Percentiles rank a stretch among this genome's conserved stretches.
phyloP scores from a whole-genome alignment of 2,113 vertebrate genomes.

The Pterocles gutturalis region DNA sequence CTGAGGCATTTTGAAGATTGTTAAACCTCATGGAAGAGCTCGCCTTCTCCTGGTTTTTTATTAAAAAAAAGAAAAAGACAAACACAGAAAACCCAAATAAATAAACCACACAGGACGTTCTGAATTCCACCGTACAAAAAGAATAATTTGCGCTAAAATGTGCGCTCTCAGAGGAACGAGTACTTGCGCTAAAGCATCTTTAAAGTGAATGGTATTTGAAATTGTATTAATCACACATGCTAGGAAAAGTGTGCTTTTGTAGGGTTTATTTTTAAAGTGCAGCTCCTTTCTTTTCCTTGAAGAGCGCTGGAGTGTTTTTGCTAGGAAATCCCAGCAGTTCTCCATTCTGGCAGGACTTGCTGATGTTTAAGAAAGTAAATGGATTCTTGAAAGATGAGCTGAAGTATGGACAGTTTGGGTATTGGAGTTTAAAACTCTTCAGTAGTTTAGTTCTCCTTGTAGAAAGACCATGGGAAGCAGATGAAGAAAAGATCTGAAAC shows the following conservation, averaged over 20 bases:
- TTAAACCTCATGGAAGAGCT: slow-evolving; percentile 31
- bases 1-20: slow-evolving; percentile 44
- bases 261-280: not conserved
- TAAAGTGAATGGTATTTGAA: slow-evolving; percentile 13
- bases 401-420: not conserved
- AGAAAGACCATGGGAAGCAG: not conserved
- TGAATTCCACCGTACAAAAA: slow-evolving; percentile 2
- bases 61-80: not conserved
- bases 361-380: slow-evolving; percentile 36
- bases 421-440: not conserved
- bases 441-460: not conserved
- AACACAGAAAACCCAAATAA: not conserved
- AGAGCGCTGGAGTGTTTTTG: not conserved
- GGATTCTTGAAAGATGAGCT: not conserved
- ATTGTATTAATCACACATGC: slow-evolving; percentile 39
- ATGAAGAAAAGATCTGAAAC: not conserved
- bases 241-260: slow-evolving; percentile 1
- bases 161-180: not conserved
- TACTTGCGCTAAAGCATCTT: not conserved
- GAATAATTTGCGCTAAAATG: slow-evolving; percentile 7
- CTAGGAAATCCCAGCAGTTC: slow-evolving; percentile 15
- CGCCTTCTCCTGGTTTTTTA: not conserved
- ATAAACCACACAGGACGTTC: not conserved
- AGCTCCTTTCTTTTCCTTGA: not conserved
- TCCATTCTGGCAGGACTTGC: not conserved